A percentile compares a stretch with the other conserved stretches of the same genome.
phyloP scores from a whole-genome alignment of 2,888 invertebrate species.

The Mythimna loreyi region DNA sequence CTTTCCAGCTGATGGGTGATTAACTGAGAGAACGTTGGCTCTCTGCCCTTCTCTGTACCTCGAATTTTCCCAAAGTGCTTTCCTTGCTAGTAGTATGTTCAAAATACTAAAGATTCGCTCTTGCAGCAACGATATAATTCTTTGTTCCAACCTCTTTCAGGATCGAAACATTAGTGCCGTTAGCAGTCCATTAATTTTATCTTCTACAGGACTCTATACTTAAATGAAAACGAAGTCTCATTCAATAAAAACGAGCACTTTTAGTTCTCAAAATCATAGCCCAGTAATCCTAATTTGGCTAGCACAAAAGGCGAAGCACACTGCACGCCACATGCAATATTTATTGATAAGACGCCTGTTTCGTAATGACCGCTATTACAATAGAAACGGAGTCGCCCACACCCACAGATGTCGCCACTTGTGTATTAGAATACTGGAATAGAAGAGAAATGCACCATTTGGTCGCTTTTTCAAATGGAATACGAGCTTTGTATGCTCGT shows the following conservation, averaged over 20 bases:
- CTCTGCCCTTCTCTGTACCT: too few relatives aligned
- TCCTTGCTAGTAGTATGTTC: too few relatives aligned
- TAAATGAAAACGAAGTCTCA: not conserved
- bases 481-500: constrained; percentile 37
- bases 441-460: constrained; percentile 29
- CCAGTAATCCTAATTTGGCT: constrained; percentile 11
- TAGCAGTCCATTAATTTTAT: too few relatives aligned
- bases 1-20: too few relatives aligned
- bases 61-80: too few relatives aligned
- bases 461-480: constrained; percentile 35
- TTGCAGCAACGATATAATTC: too few relatives aligned
- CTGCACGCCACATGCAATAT: constrained; percentile 28
- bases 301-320: constrained; percentile 9
- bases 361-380: constrained; percentile 61
- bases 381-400: constrained; percentile 29
- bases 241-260: not conserved
- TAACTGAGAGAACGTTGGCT: too few relatives aligned
- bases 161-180: too few relatives aligned
- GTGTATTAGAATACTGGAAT: constrained; percentile 30
- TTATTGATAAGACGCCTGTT: constrained; percentile 60
- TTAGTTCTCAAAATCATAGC: not conserved
- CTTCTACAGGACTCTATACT: too few relatives aligned
- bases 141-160: too few relatives aligned
- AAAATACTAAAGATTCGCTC: too few relatives aligned
- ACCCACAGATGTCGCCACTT: constrained; percentile 51